phyloP scores from a whole-genome alignment of 2,113 vertebrate species.

The Gasterosteus nipponicus region DNA sequence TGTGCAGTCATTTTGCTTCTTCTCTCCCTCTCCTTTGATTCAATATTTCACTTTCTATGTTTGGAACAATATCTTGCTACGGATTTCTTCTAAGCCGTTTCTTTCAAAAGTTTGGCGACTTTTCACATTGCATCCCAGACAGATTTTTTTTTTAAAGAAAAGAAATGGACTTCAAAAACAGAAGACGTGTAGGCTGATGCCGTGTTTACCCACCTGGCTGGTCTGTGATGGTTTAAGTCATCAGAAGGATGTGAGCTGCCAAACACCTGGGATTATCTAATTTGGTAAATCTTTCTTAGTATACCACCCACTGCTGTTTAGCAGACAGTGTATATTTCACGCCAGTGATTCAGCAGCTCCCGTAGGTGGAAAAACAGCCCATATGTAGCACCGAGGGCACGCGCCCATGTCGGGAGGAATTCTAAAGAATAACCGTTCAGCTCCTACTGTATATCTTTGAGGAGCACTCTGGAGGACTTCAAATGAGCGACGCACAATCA shows the following conservation, averaged over 20 bases:
- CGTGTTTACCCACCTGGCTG: conserved; percentile 5
- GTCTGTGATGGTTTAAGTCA: conserved; percentile 1
- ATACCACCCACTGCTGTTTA: conserved; percentile 14
- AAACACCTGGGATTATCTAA: conserved; percentile 15
- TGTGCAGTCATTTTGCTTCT: too few species aligned
- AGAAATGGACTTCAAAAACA: not conserved
- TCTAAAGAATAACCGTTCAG: not conserved
- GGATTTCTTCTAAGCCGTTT: not conserved
- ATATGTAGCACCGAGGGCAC: not conserved
- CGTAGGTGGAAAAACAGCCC: not conserved
- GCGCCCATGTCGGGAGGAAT: not conserved
- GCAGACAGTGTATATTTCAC: conserved; percentile 7
- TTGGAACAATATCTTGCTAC: not conserved
- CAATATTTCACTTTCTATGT: not conserved
- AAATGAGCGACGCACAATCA: not conserved
- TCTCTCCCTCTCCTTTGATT: not conserved
- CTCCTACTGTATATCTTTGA: not conserved
- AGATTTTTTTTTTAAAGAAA: not conserved
- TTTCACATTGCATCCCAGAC: not conserved
- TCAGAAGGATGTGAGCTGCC: not conserved
- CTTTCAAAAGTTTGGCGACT: not conserved
- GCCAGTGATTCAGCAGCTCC: conserved; percentile 11
- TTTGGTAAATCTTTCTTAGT: not conserved
- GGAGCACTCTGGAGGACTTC: not conserved
- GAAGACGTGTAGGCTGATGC: conserved; percentile 6